These are phyloP conservation scores for Artibeus jamaicensis DNA, from an alignment of 2,797 vertebrate species.

Conservation along the genomic window DNA sequence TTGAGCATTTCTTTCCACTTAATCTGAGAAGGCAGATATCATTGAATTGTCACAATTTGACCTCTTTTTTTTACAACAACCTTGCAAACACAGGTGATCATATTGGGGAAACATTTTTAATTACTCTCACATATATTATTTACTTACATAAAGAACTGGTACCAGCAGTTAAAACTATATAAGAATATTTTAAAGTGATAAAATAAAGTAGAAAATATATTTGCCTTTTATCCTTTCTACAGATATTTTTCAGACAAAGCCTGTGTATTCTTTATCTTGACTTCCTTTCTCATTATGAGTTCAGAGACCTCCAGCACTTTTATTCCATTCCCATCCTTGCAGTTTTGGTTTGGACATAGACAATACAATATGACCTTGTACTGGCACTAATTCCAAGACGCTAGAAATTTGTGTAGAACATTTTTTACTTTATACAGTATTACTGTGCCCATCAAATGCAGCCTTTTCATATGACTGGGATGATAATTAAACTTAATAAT, in stretches of 20 bases:
- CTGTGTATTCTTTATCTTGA: not conserved
- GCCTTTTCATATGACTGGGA: slow-evolving; percentile 38
- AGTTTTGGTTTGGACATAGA: not conserved
- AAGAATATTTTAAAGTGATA: slow-evolving; percentile 42
- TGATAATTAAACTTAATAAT: slow-evolving; percentile 59
- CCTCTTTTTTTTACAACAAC: not conserved
- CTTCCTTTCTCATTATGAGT: slow-evolving; percentile 15
- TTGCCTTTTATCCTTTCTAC: not conserved
- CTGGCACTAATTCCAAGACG: slow-evolving; percentile 1
- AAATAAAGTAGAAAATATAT: slow-evolving; percentile 21
- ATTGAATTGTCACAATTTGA: slow-evolving; percentile 39
- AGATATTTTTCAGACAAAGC: slow-evolving; percentile 27
- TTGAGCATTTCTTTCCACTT: slow-evolving; percentile 49
- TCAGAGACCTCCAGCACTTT: not conserved
- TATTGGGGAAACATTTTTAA: not conserved
- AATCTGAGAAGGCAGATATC: slow-evolving; percentile 53
- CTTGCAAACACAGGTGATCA: slow-evolving; percentile 52
- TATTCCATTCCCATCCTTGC: not conserved
- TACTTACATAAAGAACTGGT: not conserved
- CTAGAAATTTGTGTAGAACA: slow-evolving; percentile 14
- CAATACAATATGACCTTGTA: slow-evolving; percentile 17
- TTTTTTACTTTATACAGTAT: not conserved
- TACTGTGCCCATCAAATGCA: not conserved
- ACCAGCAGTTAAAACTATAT: slow-evolving; percentile 25
- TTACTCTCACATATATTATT: slow-evolving; percentile 24